phyloP scores from a whole-genome alignment of 2,797 vertebrate genomes.

The Halcyon badia region DNA sequence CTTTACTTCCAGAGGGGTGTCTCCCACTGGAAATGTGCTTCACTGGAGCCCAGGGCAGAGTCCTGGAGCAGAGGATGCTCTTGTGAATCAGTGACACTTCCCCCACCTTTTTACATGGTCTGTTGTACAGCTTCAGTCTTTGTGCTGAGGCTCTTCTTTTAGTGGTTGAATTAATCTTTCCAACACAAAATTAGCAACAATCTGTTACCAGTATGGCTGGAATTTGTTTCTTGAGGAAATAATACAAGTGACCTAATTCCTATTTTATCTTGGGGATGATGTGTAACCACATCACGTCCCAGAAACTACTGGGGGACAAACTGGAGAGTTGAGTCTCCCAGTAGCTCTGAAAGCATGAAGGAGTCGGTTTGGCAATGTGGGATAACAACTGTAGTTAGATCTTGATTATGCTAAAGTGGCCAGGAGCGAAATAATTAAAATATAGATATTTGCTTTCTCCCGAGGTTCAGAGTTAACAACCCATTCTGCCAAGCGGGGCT shows the following conservation, averaged over 20 bases:
- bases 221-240: background rate
- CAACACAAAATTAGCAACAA: background rate
- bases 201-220: background rate
- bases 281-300: background rate
- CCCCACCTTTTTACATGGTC: background rate
- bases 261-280: background rate
- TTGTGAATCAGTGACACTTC: background rate
- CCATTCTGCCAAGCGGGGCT: background rate
- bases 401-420: background rate
- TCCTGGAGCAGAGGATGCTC: background rate
- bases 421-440: conserved; percentile 15
- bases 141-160: background rate
- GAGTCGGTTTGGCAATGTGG: background rate
- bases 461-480: background rate
- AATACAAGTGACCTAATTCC: background rate
- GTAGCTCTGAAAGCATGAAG: background rate
- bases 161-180: background rate
- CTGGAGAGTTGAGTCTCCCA: background rate
- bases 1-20: background rate
- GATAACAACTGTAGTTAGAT: background rate
- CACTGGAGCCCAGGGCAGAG: background rate
- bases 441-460: background rate
- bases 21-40: background rate
- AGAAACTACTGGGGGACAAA: background rate
- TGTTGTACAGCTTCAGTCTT: background rate